Evolutionary conservation across 53 echinoderm and acorn worm species (phyloP), one percentile per base, ranked within the genome.

Genomic region (Zoroaster sp.): DNA sequence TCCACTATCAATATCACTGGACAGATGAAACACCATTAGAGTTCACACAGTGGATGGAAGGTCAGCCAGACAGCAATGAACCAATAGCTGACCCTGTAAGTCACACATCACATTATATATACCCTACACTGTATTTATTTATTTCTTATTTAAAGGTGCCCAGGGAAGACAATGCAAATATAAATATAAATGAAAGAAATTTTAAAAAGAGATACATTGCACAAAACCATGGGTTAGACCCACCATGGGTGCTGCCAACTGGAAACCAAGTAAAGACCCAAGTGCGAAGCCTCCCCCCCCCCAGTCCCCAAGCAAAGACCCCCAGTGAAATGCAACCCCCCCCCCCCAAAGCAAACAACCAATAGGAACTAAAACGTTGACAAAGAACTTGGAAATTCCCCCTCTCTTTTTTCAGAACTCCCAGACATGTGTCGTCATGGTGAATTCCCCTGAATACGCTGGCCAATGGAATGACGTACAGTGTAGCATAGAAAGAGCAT

Each of bases 391-490:
- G 7, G 5, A 15, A 14, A 5, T 12, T 21, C 20, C 5, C 66
- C 66, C 20, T 70, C 34, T 34, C 6, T 31, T 34, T 6, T 25
- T 32, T 0, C 47, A 85, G 85, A 46, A 47, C 28, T 85, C 85
- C 23, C 32, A 35, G 34, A 71, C 69, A 4, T 93, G 93, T 28
- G 93, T 93, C 11, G 90, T 80, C 35, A 70, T 93, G 76, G 72
- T 90, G 35, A 93, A 90, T 28, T 51, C 87, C 17, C 6, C 68
- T 14, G 83, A 90, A 33, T 66, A 73, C 28, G 69, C 93, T 2
- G 93, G 90, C 2, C 13, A 31, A n/a, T 93, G 93, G 93, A 90
- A 81, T 45, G 93, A 93, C 66, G 90, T 72, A 37, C 43, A 46
- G 8, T 93, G 93, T 67, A 23, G 31, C 9, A 73, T 63, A 34